Evolutionary conservation across 1,140 invertebrate species (phyloP), one percentile per base, ranked within the genome.

Genomic region (Drosophila baimaii): DNA sequence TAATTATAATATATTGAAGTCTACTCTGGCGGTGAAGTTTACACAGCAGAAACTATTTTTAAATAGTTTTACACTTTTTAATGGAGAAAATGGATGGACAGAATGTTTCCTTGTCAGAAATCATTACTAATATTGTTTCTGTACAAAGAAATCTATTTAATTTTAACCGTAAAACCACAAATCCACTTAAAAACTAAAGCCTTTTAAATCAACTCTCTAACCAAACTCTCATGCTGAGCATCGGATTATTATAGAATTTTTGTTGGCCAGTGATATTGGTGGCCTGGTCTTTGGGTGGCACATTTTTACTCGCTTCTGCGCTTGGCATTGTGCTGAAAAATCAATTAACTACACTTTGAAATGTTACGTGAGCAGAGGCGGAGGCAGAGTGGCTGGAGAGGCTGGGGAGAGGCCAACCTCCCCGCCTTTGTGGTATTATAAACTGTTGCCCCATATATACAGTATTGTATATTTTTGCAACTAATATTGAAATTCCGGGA

Each of bases 271-370:
- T 52, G 29, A 35, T 51, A n/a, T 27, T 27, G 29, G 8, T 25
- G 49, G 23, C 10, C 49, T n/a, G 47, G 44, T 8, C n/a, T 15
- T 10, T 44, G 43, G 41, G 17, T 35, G 57, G 64, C 74, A 68
- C 62, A 76, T 71, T 77, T 51, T 47, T 72, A 39, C 56, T 54
- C 27, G 49, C 37, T 55, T 58, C 58, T 75, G 65, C 54, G 44
- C 75, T 79, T 79, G 83, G 71, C 84, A 89, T 83, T 89, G 84
- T 78, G 77, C 77, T 89, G 84, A 77, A 89, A 88, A 89, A 89
- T 89, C 84, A 89, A 89, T 89, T 88, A 88, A 89, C 84, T 78
- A 72, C 84, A 88, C 84, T 80, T 88, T 88, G 80, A 83, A 89
- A 78, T 81, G 84, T 80, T 89, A 89, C 84, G 84, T 86, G 83